phyloP scores from a whole-genome alignment of 2,797 vertebrate genomes.

The Bovichtus variegatus region DNA sequence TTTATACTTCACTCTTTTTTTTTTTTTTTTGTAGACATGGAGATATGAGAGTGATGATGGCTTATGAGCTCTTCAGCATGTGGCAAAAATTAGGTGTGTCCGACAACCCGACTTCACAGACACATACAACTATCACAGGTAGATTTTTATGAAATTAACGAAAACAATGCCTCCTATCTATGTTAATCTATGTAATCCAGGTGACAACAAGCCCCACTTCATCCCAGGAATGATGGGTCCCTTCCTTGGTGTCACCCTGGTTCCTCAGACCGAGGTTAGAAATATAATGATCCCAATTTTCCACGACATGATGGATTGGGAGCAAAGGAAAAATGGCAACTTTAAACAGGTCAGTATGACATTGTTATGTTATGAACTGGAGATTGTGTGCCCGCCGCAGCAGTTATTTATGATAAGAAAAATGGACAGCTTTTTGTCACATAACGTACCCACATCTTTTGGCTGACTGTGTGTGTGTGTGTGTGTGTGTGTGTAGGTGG shows the following conservation, averaged over 20 bases:
- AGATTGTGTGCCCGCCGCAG: not conserved
- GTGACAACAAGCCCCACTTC: slow-evolving; percentile 99
- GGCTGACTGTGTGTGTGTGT: slow-evolving; percentile 49
- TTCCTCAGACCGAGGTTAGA: slow-evolving; percentile 95
- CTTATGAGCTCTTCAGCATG: slow-evolving; percentile 99
- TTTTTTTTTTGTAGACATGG: slow-evolving; percentile 89
- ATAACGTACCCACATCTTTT: slow-evolving; percentile 25
- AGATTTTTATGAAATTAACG: not conserved
- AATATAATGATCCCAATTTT: slow-evolving; percentile 99
- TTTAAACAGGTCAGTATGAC: slow-evolving; percentile 93
- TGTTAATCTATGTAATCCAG: slow-evolving; percentile 76
- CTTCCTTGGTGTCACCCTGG: slow-evolving; percentile 96
- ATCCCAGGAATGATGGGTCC: slow-evolving; percentile 99
- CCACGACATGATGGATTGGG: slow-evolving; percentile 99
- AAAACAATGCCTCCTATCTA: not conserved
- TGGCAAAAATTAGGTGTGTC: slow-evolving; percentile 97
- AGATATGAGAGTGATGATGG: slow-evolving; percentile 99
- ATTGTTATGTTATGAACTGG: not conserved
- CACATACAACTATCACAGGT: not conserved
- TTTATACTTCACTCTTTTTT: not conserved
- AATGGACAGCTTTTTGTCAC: slow-evolving; percentile 32
- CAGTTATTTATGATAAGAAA: not conserved
- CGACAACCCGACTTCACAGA: not conserved
- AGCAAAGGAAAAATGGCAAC: slow-evolving; percentile 98
- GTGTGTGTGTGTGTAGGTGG: slow-evolving; percentile 88